Evolutionary conservation across 2,888 invertebrate species (phyloP).

Genomic region (Cabera pusaria): DNA sequence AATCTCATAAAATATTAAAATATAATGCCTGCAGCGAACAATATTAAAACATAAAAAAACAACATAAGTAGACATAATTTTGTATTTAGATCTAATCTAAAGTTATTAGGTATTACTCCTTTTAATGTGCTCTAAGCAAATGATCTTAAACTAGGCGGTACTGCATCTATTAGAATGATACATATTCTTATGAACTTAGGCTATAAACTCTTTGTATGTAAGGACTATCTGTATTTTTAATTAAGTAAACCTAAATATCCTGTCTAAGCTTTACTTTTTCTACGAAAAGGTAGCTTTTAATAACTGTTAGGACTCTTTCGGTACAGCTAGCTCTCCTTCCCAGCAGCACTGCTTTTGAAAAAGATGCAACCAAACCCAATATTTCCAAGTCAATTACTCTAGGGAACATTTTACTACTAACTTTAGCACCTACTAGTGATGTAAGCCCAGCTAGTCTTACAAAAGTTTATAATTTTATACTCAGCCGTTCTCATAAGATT

Average conservation of each 20-base stretch:
- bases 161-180: slow-evolving; percentile 41
- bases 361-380: slow-evolving; percentile 77
- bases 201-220: slow-evolving; percentile 70
- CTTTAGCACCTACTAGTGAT: slow-evolving; percentile 75
- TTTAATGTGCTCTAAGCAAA: slow-evolving; percentile 21
- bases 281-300: slow-evolving; percentile 58
- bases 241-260: slow-evolving; percentile 67
- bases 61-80: too few relatives aligned
- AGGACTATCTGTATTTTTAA: slow-evolving; percentile 63
- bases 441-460: slow-evolving; percentile 79
- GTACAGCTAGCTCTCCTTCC: slow-evolving; percentile 48
- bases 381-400: slow-evolving; percentile 93
- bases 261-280: slow-evolving; percentile 78
- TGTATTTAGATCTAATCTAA: too few relatives aligned
- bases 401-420: slow-evolving; percentile 89
- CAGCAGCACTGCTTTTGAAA: slow-evolving; percentile 50
- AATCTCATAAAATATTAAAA: too few relatives aligned
- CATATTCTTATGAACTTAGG: slow-evolving; percentile 81
- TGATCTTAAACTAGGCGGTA: slow-evolving; percentile 27
- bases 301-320: slow-evolving; percentile 55
- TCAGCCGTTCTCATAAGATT: slow-evolving; percentile 73
- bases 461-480: slow-evolving; percentile 81
- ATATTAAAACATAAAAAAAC: too few relatives aligned
- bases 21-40: too few relatives aligned
- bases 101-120: too few relatives aligned